Evolutionary conservation across 1,140 invertebrate species (phyloP).

Genomic region (Drosophila truncata): DNA sequence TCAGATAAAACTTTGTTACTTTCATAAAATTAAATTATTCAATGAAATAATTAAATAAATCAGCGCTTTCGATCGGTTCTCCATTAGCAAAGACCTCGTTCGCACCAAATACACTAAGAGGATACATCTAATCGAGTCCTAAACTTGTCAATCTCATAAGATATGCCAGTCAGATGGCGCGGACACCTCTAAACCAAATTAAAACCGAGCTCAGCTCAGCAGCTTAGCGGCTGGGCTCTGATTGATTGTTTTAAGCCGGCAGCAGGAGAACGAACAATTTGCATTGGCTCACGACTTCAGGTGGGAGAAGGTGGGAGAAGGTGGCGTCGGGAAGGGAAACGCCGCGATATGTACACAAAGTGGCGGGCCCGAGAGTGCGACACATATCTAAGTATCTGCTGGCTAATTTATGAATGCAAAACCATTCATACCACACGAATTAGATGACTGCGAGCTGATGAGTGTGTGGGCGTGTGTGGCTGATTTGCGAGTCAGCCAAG

Average conservation of each 20-base stretch:
- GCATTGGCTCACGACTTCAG: slow-evolving; percentile 73
- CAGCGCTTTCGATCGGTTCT: slow-evolving; percentile 12
- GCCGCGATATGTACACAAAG: slow-evolving; percentile 7
- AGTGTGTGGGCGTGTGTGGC: slow-evolving; percentile 56
- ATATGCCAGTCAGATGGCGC: slow-evolving; percentile 65
- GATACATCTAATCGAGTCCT: slow-evolving; percentile 49
- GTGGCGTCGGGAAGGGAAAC: neutral
- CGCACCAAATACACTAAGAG: slow-evolving; percentile 32
- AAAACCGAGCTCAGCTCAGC: slow-evolving; percentile 55
- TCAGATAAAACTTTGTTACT: neutral
- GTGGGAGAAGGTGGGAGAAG: neutral
- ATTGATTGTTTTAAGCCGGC: slow-evolving; percentile 65
- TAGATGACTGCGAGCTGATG: slow-evolving; percentile 60
- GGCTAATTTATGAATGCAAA: slow-evolving; percentile 82
- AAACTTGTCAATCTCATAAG: slow-evolving; percentile 75
- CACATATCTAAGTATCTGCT: slow-evolving; percentile 58
- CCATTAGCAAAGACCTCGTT: slow-evolving; percentile 56
- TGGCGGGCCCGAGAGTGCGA: slow-evolving; percentile 44
- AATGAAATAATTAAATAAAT: neutral
- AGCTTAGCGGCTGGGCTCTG: slow-evolving; percentile 60
- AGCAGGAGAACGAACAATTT: slow-evolving; percentile 55
- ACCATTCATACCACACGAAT: slow-evolving; percentile 75
- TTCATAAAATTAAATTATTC: neutral
- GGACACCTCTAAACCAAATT: slow-evolving; percentile 75
- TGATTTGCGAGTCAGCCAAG: slow-evolving; percentile 21